These are phyloP conservation scores for Metallyticus violacea DNA, from an alignment of 2,888 invertebrate species.

Conservation along the genomic window DNA sequence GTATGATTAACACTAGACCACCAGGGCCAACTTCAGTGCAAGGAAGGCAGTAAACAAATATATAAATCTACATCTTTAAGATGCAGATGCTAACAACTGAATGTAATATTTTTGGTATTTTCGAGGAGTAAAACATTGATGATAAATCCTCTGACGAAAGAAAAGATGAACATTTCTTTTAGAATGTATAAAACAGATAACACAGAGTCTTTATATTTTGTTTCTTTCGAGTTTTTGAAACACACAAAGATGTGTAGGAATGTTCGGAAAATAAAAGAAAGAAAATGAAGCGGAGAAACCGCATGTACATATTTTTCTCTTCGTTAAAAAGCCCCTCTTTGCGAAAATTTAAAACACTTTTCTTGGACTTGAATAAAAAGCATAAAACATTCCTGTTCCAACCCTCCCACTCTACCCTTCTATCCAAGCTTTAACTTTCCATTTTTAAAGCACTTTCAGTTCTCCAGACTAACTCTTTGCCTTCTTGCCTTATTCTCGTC, in stretches of 20 bases:
- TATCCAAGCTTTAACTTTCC: neutral
- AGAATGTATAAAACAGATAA: too few relatives aligned
- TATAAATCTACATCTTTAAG: too few relatives aligned
- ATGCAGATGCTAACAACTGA: too few relatives aligned
- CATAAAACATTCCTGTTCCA: neutral
- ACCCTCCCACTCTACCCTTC: neutral
- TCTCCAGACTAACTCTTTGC: neutral
- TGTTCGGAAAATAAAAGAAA: neutral
- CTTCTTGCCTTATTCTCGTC: neutral
- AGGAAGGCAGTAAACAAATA: too few relatives aligned
- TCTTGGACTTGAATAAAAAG: neutral
- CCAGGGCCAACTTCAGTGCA: too few relatives aligned
- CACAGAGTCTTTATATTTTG: neutral
- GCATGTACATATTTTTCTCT: neutral
- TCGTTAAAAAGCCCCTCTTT: neutral
- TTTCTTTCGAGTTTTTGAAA: neutral
- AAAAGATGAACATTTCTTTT: too few relatives aligned
- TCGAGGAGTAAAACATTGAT: too few relatives aligned
- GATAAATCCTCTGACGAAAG: too few relatives aligned
- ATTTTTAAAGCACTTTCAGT: neutral
- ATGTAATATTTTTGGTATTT: too few relatives aligned
- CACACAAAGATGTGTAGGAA: neutral
- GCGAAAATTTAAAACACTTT: neutral
- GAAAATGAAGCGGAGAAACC: neutral
- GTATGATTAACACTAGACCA: too few relatives aligned